phyloP scores from a whole-genome alignment of 2,113 vertebrate species.

The Muscicapa adusta region DNA sequence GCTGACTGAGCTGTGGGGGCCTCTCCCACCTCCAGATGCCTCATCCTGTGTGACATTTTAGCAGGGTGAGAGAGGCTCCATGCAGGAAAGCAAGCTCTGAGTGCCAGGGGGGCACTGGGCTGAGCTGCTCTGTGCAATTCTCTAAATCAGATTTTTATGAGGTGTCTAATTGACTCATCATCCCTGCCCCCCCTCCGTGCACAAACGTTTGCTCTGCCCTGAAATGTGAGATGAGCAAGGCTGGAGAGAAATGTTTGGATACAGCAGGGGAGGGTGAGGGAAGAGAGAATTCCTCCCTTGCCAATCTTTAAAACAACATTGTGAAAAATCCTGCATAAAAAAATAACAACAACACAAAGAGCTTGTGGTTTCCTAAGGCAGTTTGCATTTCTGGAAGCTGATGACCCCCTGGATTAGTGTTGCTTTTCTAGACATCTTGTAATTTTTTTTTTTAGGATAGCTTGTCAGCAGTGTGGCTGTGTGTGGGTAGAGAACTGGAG shows the following conservation, averaged over 20 bases:
- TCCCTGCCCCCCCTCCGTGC: neutral
- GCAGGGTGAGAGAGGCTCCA: neutral
- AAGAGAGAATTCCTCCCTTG: neutral
- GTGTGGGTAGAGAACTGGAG: conserved; percentile 39
- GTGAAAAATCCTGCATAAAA: neutral
- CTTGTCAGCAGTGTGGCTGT: conserved; percentile 11
- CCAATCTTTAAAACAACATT: neutral
- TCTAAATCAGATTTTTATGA: neutral
- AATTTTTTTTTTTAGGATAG: neutral
- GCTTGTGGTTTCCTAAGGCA: conserved; percentile 1
- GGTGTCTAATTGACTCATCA: conserved; percentile 28
- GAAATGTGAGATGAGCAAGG: neutral
- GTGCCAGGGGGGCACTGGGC: neutral
- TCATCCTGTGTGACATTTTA: neutral
- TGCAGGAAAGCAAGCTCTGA: neutral
- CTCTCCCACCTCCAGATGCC: neutral
- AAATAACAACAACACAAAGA: neutral
- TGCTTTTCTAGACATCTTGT: conserved; percentile 9
- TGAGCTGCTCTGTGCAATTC: neutral
- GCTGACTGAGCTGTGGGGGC: neutral
- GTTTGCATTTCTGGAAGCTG: conserved; percentile 28
- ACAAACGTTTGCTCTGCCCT: conserved; percentile 2
- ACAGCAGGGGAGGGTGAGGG: neutral
- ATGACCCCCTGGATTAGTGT: neutral
- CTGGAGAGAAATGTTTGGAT: neutral